Base-by-base conservation (phyloP, 2,888 invertebrate genomes). In the Hydrotaea diabolus region DNA sequence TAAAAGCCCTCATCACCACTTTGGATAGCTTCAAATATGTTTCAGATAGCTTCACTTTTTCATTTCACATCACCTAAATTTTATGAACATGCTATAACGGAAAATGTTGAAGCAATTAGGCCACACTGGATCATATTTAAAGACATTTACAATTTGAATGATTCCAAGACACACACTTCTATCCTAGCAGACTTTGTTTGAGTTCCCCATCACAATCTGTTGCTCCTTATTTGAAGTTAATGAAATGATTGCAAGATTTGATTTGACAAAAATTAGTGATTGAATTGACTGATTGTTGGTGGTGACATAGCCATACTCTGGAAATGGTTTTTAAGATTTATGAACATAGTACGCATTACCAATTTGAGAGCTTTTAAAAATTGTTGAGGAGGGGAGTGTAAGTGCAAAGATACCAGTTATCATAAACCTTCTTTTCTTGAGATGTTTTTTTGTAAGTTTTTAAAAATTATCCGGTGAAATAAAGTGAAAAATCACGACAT, bases 401-500 rank as follows among this genome's bases (percentile, higher is more conserved):
- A 76, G 84, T 80, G 80, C 83, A 80, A 78, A 78, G 78, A 75
- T 78, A 84, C 83, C 83, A 84, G 71, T 83, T 77, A 62, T 39
- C 57, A 76, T 74, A 39, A 31, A 26, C 55, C 73, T 77, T 39
- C 57, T 36, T 31, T 46, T 55, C 53, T 11, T 46, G 31, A 13
- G 17, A 55, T 66, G 36, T 75, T 2, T n/a, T n/a, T 4, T 31
- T 31, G 43, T n/a, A 39, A 53, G 77, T 55, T n/a, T 69, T 19
- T 66, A 66, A 36, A 59, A 23, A 4, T 26, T 59, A 59, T 59
- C 59, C 26, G 23, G 59, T 66, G 21, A 36, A 21, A 46, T 15
- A 64, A 46, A 49, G 62, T 76, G 77, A 46, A 85, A 82, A 82
- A 71, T 82, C 85, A 85, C 85, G 85, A 85, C 85, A 85, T 82